Conservation (phyloP, 2,797 vertebrate species). For the Lerista edwardsae region DNA sequence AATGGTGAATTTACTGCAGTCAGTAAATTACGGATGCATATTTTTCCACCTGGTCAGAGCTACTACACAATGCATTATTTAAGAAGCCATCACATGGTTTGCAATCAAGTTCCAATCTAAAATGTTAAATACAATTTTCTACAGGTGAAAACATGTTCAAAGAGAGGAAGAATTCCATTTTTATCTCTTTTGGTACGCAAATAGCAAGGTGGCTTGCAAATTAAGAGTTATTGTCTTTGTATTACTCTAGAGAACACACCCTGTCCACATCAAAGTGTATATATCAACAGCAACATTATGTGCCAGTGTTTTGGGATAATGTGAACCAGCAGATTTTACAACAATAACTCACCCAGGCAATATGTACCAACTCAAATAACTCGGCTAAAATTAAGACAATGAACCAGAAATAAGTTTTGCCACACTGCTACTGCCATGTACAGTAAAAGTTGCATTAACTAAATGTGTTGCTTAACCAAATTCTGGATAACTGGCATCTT, state of each 20-base stretch:
- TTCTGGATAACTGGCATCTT: too few relatives aligned
- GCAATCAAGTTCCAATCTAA: not conserved
- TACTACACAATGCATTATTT: too few relatives aligned
- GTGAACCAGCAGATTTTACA: too few relatives aligned
- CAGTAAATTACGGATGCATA: not conserved
- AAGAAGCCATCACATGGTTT: not conserved
- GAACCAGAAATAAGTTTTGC: too few relatives aligned
- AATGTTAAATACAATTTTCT: not conserved
- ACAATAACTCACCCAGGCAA: too few relatives aligned
- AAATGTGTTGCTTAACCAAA: too few relatives aligned
- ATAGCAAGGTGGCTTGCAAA: not conserved
- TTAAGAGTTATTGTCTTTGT: conserved; percentile 1
- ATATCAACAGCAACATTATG: not conserved
- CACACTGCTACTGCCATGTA: too few relatives aligned
- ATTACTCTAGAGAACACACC: not conserved
- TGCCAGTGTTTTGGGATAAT: not conserved
- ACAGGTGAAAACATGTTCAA: not conserved
- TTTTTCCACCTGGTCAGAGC: not conserved
- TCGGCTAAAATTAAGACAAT: too few relatives aligned
- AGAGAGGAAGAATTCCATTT: not conserved
- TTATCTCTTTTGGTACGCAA: not conserved
- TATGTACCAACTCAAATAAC: too few relatives aligned
- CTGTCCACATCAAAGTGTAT: conserved; percentile 13
- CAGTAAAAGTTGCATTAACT: too few relatives aligned
- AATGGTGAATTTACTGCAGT: not conserved